Percentiles rank a stretch among this genome's conserved stretches.
phyloP scores from a whole-genome alignment of 23 tunicate genomes.

The Oikopleura albicans region DNA sequence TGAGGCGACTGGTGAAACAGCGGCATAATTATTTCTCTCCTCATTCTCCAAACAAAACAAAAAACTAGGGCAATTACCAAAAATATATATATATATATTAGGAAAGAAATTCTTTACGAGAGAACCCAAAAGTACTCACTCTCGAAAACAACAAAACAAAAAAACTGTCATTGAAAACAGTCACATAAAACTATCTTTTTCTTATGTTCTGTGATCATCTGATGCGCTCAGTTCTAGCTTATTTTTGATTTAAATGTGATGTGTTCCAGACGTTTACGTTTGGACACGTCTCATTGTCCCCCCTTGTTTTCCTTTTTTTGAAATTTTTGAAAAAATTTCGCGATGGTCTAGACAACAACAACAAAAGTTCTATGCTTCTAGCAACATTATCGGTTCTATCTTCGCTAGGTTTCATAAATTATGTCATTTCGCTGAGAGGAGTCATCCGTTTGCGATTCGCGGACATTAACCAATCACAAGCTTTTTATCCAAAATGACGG shows the following conservation, averaged over 20 bases:
- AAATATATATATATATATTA: no score
- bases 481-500: background rate
- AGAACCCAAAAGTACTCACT: no score
- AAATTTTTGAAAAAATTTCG: background rate
- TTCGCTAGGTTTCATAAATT: background rate
- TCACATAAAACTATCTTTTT: background rate
- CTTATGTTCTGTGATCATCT: background rate
- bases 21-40: no score
- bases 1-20: slow-evolving; percentile 24
- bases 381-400: background rate
- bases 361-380: background rate
- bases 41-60: background rate
- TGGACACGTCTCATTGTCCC: no score
- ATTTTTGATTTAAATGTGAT: background rate
- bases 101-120: no score
- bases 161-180: background rate
- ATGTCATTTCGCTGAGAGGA: background rate
- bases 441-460: background rate
- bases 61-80: background rate
- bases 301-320: background rate
- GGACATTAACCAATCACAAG: background rate
- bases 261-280: no score
- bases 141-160: no score
- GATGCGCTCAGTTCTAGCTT: background rate
- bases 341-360: background rate